Evolutionary conservation across 2,888 invertebrate genomes (phyloP), one percentile per base, ranked within the genome.

Genomic region (Rhingia campestris): DNA sequence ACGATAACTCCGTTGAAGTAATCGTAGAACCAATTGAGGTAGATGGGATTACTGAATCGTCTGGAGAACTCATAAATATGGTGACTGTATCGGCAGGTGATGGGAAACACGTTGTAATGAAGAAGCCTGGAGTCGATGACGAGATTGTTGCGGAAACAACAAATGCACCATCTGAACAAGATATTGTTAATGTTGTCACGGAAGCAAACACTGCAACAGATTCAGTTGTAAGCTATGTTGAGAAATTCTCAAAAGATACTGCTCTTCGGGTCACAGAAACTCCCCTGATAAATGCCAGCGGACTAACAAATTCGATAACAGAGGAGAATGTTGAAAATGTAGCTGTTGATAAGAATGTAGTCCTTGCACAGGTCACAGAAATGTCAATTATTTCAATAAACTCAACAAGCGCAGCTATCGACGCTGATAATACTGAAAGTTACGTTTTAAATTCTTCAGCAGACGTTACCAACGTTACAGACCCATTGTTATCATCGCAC

Each of bases 21-120:
- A 6, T 41, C 10, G 14, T 4, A 2, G 39, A 12, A 32, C 32
- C 64, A 47, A 39, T 56, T 41, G 14, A 39, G 5, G n/a, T 56
- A 33, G 64, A 64, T 0, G 32, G 4, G 1, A 7, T 56, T 12
- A 74, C 66, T 30, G 66, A 66, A 51, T 58, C 74, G 33, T 58
- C 32, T 10, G 54, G 54, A 4, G 66, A 58, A 32, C 30, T 54
- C 9, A 49, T 58, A 35, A 58, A 30, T 35, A 66, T 66, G 6
- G 22, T 39, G 2, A 37, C 37, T 7, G 37, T 37, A 6, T 45
- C 51, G 2, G 4, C 35, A 45, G 63, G 47, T 4, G 61, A 35
- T 9, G 63, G 56, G n/a, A 63, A 70, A 12, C 77, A 77, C 32
- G 33, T 56, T 7, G 56, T 77, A 35, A 41, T 70, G 3, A 61